Conservation (phyloP, 2,797 vertebrate species). For the Dendrocincla fuliginosa region DNA sequence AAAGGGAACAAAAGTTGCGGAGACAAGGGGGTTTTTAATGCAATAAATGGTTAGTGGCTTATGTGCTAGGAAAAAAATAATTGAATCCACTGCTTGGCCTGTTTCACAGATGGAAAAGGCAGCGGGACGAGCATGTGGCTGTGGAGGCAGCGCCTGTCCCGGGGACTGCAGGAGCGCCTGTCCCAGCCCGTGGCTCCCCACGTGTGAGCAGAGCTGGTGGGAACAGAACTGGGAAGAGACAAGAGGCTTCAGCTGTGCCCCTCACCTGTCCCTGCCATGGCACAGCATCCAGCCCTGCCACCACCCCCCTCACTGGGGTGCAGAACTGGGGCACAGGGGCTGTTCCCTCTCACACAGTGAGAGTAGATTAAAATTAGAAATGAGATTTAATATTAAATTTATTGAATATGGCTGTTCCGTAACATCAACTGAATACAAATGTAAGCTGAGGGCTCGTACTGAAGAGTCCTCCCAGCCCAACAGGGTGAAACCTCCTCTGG, state of each 20-base stretch:
- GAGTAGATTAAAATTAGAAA: not conserved
- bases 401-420: not conserved
- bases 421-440: accelerated
- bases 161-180: not conserved
- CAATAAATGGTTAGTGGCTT: constrained; percentile 21
- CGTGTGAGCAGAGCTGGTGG: not conserved
- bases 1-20: constrained; percentile 29
- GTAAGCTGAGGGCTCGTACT: accelerated
- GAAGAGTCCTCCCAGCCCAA: not conserved
- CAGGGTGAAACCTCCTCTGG: not conserved
- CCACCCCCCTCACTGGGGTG: accelerated
- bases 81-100: constrained; percentile 19
- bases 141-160: not conserved
- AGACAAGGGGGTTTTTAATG: not conserved
- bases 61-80: constrained; percentile 25
- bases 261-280: not conserved
- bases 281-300: not conserved
- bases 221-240: not conserved
- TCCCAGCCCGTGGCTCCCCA: accelerated
- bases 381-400: not conserved
- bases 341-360: accelerated
- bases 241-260: not conserved
- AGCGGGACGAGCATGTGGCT: not conserved
- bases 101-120: constrained; percentile 47
- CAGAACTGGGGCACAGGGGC: accelerated